These are phyloP conservation scores for Acleris literana DNA, from an alignment of 2,888 invertebrate species.

Conservation along the genomic window DNA sequence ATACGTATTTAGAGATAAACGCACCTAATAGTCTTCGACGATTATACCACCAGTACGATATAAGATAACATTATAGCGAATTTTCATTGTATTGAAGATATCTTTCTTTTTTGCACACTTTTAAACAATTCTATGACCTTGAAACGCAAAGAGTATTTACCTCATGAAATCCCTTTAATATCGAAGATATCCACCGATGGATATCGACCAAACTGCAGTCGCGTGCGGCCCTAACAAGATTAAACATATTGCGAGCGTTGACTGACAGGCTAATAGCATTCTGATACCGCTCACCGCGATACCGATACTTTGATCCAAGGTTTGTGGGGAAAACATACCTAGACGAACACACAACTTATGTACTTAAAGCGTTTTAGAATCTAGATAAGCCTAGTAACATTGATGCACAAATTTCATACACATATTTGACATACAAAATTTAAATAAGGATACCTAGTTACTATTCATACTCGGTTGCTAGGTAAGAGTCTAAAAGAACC, in stretches of 20 bases:
- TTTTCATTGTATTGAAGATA: not conserved
- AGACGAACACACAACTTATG: too few species aligned
- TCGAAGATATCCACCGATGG: constrained; percentile 33
- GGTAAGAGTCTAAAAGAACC: not conserved
- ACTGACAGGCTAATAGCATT: constrained; percentile 66
- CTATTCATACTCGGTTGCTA: not conserved
- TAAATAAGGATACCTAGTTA: not conserved
- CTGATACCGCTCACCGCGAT: constrained; percentile 45
- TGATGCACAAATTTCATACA: too few species aligned
- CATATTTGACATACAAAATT: too few species aligned
- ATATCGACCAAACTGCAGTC: constrained; percentile 69
- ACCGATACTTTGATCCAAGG: constrained; percentile 19
- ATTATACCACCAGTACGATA: not conserved
- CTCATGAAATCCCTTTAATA: constrained; percentile 19
- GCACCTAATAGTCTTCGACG: not conserved
- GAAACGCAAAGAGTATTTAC: constrained; percentile 2
- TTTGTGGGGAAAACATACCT: constrained; percentile 9
- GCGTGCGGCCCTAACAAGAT: constrained; percentile 63
- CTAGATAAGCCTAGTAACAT: too few species aligned
- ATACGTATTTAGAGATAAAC: not conserved
- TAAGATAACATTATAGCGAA: constrained; percentile 3
- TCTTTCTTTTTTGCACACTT: too few species aligned
- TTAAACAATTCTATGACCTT: not conserved
- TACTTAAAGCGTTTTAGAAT: too few species aligned
- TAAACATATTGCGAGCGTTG: constrained; percentile 56